Conservation (phyloP, 2,797 vertebrate species). For the Pseudomugil tenellus region DNA sequence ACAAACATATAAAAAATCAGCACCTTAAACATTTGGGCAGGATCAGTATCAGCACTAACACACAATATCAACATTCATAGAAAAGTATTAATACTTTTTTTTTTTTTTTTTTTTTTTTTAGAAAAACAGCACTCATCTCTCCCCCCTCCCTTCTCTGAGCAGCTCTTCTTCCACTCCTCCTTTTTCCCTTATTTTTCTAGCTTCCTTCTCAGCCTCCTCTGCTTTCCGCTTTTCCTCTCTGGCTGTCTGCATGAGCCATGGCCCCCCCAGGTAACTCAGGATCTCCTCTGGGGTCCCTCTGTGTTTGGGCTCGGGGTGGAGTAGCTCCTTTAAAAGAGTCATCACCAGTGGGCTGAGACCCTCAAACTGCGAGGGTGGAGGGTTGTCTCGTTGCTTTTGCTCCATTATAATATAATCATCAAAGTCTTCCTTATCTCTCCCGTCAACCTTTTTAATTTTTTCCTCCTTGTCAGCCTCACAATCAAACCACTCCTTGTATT, state of each 20-base stretch:
- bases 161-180: slow-evolving; percentile 71
- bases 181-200: slow-evolving; percentile 71
- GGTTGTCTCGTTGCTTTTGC: slow-evolving; percentile 59
- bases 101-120: neutral
- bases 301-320: slow-evolving; percentile 83
- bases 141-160: slow-evolving; percentile 75
- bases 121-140: slow-evolving; percentile 68
- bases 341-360: slow-evolving; percentile 84
- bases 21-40: slow-evolving; percentile 24
- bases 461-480: slow-evolving; percentile 56
- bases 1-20: slow-evolving; percentile 62
- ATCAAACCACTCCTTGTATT: slow-evolving; percentile 87
- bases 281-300: slow-evolving; percentile 86
- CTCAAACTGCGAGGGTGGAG: slow-evolving; percentile 85
- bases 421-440: slow-evolving; percentile 29
- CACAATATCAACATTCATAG: neutral
- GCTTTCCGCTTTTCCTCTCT: slow-evolving; percentile 62
- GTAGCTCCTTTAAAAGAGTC: slow-evolving; percentile 86
- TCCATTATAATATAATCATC: slow-evolving; percentile 46
- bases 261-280: slow-evolving; percentile 83
- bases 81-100: neutral
- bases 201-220: slow-evolving; percentile 75
- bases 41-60: slow-evolving; percentile 32
- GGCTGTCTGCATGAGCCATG: slow-evolving; percentile 82
- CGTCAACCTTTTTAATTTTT: neutral